Conservation (phyloP, 2,113 vertebrate genomes). For the Epinephelus cyanopodus region DNA sequence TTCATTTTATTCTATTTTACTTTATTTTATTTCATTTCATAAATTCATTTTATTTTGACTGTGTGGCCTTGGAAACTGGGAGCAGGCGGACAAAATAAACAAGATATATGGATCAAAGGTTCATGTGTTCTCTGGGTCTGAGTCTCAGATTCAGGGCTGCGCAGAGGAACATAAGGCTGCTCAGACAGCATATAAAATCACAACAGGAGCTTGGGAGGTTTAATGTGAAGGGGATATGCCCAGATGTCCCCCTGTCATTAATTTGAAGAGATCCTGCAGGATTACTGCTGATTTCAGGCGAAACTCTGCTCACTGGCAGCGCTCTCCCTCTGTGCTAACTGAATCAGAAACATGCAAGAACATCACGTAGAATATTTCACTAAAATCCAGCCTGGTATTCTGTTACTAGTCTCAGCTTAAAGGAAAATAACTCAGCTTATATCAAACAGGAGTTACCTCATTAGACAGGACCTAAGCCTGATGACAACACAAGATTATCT, state of each 20-base stretch:
- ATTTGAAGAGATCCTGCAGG: conserved; percentile 67
- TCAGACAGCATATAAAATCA: conserved; percentile 47
- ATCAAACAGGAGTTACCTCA: not conserved
- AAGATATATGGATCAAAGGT: conserved; percentile 6
- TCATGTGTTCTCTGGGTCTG: not conserved
- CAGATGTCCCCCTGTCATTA: conserved; percentile 73
- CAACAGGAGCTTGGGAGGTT: conserved; percentile 53
- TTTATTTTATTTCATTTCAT: too few species aligned
- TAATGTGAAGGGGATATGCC: conserved; percentile 59
- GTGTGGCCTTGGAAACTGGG: not conserved
- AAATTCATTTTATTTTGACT: not conserved
- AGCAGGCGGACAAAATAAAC: conserved; percentile 3
- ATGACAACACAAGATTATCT: not conserved
- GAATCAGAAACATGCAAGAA: conserved; percentile 49
- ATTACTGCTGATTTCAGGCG: conserved; percentile 66
- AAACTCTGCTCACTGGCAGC: conserved; percentile 37
- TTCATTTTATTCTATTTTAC: too few species aligned
- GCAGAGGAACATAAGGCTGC: conserved; percentile 16
- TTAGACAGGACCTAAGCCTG: not conserved
- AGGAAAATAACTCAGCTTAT: not conserved
- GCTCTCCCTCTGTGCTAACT: conserved; percentile 49
- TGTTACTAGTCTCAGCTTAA: not conserved
- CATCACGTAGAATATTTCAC: conserved; percentile 19
- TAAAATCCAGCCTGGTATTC: conserved; percentile 15
- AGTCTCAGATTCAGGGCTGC: not conserved